A percentile compares a stretch with the other conserved stretches of the same genome.
phyloP scores from a whole-genome alignment of 53 echinoderm and acorn worm genomes.

The Paracentrotus lividus region DNA sequence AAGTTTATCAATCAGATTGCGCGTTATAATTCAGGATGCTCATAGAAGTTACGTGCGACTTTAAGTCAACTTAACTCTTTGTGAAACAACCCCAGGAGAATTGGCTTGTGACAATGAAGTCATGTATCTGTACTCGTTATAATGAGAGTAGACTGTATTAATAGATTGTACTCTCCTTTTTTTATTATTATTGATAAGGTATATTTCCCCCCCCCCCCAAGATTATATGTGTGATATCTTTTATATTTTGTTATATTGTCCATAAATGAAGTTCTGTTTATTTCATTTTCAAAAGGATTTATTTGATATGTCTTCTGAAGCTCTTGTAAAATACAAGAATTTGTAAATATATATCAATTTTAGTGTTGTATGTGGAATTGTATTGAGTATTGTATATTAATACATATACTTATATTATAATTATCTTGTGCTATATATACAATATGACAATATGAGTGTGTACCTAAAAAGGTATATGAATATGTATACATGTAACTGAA shows the following conservation, averaged over 20 bases:
- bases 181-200: not conserved
- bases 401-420: too few relatives aligned
- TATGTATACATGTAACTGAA: not conserved
- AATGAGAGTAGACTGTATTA: too few relatives aligned
- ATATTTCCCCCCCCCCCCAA: not conserved
- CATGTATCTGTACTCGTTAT: too few relatives aligned
- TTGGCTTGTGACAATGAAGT: too few relatives aligned
- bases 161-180: not conserved
- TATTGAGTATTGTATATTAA: constrained; percentile 21
- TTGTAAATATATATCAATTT: constrained; percentile 6
- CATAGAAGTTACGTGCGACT: too few relatives aligned
- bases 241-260: not conserved
- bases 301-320: not conserved
- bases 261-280: constrained; percentile 10
- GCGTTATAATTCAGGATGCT: too few relatives aligned
- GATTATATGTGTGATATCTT: not conserved
- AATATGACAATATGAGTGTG: not conserved
- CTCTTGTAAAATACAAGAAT: not conserved
- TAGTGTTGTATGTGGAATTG: not conserved
- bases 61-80: too few relatives aligned
- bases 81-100: too few relatives aligned
- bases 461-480: not conserved
- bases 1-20: too few relatives aligned
- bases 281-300: not conserved
- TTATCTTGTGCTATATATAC: not conserved